These are phyloP conservation scores for Drosophila lacicola DNA, from an alignment of 2,888 invertebrate species.

Conservation along the genomic window DNA sequence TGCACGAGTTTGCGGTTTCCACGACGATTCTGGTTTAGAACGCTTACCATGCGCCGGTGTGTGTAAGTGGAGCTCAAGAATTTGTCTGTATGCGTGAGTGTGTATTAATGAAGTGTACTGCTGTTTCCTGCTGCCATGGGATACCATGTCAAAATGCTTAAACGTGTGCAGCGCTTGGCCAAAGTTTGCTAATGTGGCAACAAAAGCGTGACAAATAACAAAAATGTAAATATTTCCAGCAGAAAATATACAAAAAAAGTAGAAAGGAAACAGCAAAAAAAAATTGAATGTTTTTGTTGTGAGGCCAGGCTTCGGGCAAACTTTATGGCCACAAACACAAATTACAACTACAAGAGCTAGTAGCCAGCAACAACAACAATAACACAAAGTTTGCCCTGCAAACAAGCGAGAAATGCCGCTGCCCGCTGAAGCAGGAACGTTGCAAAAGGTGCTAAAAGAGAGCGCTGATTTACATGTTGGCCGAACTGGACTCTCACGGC, in stretches of 20 bases:
- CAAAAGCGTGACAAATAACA: slow-evolving; percentile 52
- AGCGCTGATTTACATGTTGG: slow-evolving; percentile 77
- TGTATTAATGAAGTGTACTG: slow-evolving; percentile 41
- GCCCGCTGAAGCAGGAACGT: slow-evolving; percentile 16
- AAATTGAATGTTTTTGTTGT: slow-evolving; percentile 61
- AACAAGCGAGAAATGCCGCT: slow-evolving; percentile 51
- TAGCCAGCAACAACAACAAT: slow-evolving; percentile 38
- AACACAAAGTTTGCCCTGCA: slow-evolving; percentile 63
- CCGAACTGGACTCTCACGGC: slow-evolving; percentile 67
- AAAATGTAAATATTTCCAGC: slow-evolving; percentile 62
- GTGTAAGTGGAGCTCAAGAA: slow-evolving; percentile 11
- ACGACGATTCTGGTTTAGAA: slow-evolving; percentile 30
- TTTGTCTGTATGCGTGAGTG: slow-evolving; percentile 9
- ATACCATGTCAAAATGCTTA: slow-evolving; percentile 46
- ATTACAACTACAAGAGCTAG: slow-evolving; percentile 61
- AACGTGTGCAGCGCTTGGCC: slow-evolving; percentile 24
- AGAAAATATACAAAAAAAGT: slow-evolving; percentile 24
- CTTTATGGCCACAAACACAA: slow-evolving; percentile 75
- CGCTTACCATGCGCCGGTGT: slow-evolving; percentile 10
- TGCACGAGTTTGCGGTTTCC: slow-evolving; percentile 46
- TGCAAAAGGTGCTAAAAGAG: slow-evolving; percentile 59
- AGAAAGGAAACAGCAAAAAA: slow-evolving; percentile 13
- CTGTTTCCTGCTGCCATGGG: slow-evolving; percentile 27
- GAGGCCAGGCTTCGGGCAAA: slow-evolving; percentile 55
- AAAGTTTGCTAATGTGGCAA: slow-evolving; percentile 56